Percentiles rank a stretch among this genome's conserved stretches.
phyloP scores from a whole-genome alignment of 2,888 invertebrate species.

The Drepana falcataria region DNA sequence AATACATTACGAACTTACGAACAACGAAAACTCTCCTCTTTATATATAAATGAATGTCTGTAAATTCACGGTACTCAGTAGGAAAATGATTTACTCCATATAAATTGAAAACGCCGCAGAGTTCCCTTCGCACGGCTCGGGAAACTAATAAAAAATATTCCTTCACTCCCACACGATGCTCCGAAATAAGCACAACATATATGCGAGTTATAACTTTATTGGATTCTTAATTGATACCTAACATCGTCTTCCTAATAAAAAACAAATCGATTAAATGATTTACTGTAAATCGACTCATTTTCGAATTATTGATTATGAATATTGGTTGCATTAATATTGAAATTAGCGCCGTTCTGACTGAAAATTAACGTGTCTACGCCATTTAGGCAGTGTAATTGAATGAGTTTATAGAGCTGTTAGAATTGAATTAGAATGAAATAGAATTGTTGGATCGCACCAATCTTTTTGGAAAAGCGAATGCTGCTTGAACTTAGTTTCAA shows the following conservation, averaged over 20 bases:
- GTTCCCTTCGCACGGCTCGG: too few species aligned
- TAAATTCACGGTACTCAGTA: too few species aligned
- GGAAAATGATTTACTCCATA: too few species aligned
- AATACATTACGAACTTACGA: too few species aligned
- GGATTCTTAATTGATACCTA: background rate
- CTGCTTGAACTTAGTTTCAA: background rate
- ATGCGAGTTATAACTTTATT: background rate
- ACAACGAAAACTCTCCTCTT: too few species aligned
- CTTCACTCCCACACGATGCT: background rate
- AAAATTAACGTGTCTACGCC: background rate
- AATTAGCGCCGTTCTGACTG: background rate
- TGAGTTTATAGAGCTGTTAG: background rate
- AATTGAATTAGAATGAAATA: too few species aligned
- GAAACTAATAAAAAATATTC: background rate
- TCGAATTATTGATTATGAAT: background rate
- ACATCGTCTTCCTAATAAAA: background rate
- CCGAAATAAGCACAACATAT: too few species aligned
- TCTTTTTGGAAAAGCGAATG: too few species aligned
- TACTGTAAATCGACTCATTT: background rate
- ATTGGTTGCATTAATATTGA: background rate
- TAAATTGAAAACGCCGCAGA: too few species aligned
- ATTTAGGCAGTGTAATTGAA: background rate
- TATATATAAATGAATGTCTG: too few species aligned
- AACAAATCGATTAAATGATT: background rate
- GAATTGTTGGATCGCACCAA: too few species aligned